Evolutionary conservation across 2,797 vertebrate species (phyloP).

Genomic region (Ispidina picta): DNA sequence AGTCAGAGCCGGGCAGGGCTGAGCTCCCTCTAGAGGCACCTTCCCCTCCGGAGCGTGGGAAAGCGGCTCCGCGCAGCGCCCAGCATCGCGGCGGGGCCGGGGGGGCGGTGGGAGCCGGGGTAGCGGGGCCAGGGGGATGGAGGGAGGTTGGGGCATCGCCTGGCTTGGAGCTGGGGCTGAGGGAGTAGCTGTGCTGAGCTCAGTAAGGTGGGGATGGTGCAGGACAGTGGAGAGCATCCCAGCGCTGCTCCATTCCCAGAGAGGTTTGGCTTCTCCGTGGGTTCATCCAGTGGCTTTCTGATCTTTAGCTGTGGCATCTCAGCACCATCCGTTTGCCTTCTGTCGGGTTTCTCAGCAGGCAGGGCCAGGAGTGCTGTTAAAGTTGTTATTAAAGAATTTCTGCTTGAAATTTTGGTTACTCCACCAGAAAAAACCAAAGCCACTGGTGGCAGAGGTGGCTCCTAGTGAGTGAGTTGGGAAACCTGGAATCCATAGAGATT

Average conservation of each 20-base stretch:
- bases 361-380: neutral
- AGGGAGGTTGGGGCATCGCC: neutral
- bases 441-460: neutral
- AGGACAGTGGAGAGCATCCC: neutral
- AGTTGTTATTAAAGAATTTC: neutral
- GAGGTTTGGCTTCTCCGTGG: neutral
- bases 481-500: neutral
- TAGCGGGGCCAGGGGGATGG: neutral
- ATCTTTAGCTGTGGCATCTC: neutral
- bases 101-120: too few species aligned
- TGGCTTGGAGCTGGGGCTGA: neutral
- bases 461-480: neutral
- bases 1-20: neutral
- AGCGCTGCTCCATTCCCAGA: fast-evolving
- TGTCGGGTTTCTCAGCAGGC: fast-evolving
- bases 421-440: neutral
- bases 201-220: fast-evolving
- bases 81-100: neutral
- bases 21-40: conserved; percentile 58
- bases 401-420: neutral
- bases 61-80: neutral
- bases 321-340: fast-evolving
- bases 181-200: neutral
- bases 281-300: neutral
- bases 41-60: neutral